Percentiles rank a stretch among this genome's conserved stretches.
Evolutionary conservation across 2,113 vertebrate species (phyloP).

Genomic region (Thamnaconus septentrionalis): DNA sequence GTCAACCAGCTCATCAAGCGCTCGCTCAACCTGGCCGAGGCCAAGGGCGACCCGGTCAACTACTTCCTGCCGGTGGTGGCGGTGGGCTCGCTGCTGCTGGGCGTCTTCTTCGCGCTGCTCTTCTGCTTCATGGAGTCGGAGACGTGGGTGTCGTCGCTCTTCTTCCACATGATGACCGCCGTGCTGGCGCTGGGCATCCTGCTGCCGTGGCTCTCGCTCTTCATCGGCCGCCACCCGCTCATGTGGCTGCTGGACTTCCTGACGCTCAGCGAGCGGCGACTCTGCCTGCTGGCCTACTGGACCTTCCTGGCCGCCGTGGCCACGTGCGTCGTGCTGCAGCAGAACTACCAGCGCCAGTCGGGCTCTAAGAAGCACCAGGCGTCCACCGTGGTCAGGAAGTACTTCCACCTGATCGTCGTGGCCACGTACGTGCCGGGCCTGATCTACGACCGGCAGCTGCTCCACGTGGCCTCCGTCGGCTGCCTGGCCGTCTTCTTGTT

Average conservation of each 20-base stretch:
- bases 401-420: conserved; percentile 93
- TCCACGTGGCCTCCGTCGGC: conserved; percentile 85
- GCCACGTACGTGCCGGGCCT: conserved; percentile 91
- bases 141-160: conserved; percentile 93
- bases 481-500: conserved; percentile 88
- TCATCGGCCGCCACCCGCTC: conserved; percentile 89
- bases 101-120: conserved; percentile 88
- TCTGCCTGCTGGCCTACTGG: conserved; percentile 89
- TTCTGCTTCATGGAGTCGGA: conserved; percentile 95
- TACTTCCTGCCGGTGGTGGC: conserved; percentile 89
- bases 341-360: conserved; percentile 84
- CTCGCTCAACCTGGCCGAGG: conserved; percentile 82
- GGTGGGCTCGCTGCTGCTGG: conserved; percentile 86
- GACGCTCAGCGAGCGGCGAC: conserved; percentile 77
- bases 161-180: conserved; percentile 93
- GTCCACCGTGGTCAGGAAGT: conserved; percentile 87
- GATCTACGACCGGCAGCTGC: conserved; percentile 86
- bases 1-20: conserved; percentile 98
- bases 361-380: conserved; percentile 91
- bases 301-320: conserved; percentile 79
- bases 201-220: conserved; percentile 91
- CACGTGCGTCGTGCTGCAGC: conserved; percentile 85
- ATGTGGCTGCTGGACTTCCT: conserved; percentile 91
- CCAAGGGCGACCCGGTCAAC: conserved; percentile 85
- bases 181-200: conserved; percentile 89